Conservation (phyloP, 2,113 vertebrate species). For the Dicerorhinus sumatrensis region DNA sequence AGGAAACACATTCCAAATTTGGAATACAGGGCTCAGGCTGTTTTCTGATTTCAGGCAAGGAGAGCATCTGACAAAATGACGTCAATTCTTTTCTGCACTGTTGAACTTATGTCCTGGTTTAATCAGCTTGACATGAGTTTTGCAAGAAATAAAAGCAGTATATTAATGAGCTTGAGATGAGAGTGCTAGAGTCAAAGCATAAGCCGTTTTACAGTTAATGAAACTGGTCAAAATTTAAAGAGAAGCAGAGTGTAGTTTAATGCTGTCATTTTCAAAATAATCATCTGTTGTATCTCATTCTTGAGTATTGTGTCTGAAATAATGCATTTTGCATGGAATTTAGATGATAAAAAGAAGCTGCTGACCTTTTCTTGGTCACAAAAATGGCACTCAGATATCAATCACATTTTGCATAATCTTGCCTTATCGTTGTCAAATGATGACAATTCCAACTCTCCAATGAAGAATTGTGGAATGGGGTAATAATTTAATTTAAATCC, state of each 20-base stretch:
- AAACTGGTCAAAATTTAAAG: conserved; percentile 55
- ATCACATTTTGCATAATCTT: conserved; percentile 29
- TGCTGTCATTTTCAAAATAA: conserved; percentile 64
- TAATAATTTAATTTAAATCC: conserved; percentile 7
- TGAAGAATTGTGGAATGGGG: conserved; percentile 18
- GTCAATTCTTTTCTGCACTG: conserved; percentile 50
- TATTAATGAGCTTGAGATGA: conserved; percentile 65
- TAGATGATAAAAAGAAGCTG: conserved; percentile 42
- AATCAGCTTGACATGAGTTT: conserved; percentile 66
- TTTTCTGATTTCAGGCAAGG: conserved; percentile 57
- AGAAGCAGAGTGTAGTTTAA: conserved; percentile 30
- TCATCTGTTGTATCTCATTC: conserved; percentile 14
- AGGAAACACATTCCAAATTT: conserved; percentile 34
- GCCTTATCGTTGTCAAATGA: background rate
- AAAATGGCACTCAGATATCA: conserved; percentile 23
- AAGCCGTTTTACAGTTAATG: conserved; percentile 38
- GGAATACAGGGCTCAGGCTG: background rate
- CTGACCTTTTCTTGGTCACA: conserved; percentile 53
- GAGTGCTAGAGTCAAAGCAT: conserved; percentile 33
- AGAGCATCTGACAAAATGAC: conserved; percentile 48
- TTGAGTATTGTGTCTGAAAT: conserved; percentile 43
- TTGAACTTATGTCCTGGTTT: conserved; percentile 67
- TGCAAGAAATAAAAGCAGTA: conserved; percentile 58
- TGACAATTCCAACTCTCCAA: background rate
- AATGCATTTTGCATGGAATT: conserved; percentile 44